Conservation (phyloP, 2,113 vertebrate genomes). For the Promerops cafer region DNA sequence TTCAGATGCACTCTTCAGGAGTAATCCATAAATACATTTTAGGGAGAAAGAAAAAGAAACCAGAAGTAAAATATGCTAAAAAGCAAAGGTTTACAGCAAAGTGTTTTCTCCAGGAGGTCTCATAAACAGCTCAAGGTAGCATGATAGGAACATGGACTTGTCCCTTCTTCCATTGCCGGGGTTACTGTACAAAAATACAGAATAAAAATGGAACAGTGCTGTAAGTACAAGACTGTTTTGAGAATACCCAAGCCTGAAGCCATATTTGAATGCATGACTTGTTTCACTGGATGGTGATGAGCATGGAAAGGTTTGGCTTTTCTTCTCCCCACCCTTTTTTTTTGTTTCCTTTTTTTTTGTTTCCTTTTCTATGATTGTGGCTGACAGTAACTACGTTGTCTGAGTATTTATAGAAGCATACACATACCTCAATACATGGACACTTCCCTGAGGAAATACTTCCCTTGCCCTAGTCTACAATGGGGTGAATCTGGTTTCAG, state of each 20-base stretch:
- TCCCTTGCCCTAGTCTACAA: neutral
- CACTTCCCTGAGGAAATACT: neutral
- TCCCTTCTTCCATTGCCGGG: neutral
- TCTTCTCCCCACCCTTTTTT: fast-evolving
- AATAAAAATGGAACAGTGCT: neutral
- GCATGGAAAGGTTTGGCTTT: neutral
- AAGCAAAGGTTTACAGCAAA: neutral
- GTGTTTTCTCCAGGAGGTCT: neutral
- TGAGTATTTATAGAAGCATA: neutral
- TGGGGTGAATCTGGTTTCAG: neutral
- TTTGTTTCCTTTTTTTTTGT: too few species aligned
- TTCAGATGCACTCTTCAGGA: neutral
- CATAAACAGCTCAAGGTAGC: neutral
- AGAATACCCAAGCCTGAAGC: neutral
- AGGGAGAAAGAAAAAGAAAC: fast-evolving
- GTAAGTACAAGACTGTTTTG: neutral
- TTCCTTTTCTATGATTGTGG: neutral
- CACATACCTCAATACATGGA: fast-evolving
- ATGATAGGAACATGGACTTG: neutral
- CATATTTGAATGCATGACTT: neutral
- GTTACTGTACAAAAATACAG: neutral
- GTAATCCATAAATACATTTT: neutral
- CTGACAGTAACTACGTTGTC: neutral
- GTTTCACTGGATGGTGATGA: neutral
- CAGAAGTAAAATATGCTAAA: neutral